These are phyloP conservation scores for Rambutsinella grinnellia DNA, from an alignment of 2,888 invertebrate species.

Conservation along the genomic window DNA sequence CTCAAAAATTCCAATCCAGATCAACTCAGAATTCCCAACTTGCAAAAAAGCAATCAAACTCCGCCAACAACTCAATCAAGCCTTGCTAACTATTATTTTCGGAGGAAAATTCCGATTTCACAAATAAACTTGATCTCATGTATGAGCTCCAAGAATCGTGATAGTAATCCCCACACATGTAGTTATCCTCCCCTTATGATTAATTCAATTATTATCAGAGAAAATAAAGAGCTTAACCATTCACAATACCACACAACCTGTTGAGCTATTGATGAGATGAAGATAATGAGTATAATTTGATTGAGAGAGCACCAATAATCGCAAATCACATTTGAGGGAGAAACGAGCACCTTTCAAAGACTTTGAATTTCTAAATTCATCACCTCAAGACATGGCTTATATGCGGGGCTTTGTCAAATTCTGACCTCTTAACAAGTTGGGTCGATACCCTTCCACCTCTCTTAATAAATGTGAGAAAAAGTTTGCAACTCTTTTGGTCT, in stretches of 20 bases:
- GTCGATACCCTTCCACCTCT: no score
- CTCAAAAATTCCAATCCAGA: no score
- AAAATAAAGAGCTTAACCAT: conserved; percentile 21
- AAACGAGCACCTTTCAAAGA: conserved; percentile 4
- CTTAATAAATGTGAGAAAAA: no score
- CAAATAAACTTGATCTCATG: conserved; percentile 30
- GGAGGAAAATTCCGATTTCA: conserved; percentile 23
- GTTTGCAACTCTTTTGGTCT: no score
- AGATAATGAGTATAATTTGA: conserved; percentile 4
- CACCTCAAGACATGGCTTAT: no score
- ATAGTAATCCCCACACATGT: conserved; percentile 28
- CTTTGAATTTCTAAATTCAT: no score
- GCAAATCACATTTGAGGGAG: conserved; percentile 13
- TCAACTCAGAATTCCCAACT: no score
- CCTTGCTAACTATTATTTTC: no score
- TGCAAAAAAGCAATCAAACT: no score
- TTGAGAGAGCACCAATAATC: conserved; percentile 32
- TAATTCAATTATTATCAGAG: conserved; percentile 50
- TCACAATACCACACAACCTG: background rate
- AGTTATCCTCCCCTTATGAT: conserved; percentile 30
- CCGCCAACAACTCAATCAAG: conserved; percentile 50
- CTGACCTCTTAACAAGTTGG: no score
- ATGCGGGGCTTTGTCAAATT: no score
- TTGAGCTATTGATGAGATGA: background rate
- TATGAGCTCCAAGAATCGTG: conserved; percentile 22